phyloP scores from a whole-genome alignment of 1,140 invertebrate species.

The Drosophila ironensis region DNA sequence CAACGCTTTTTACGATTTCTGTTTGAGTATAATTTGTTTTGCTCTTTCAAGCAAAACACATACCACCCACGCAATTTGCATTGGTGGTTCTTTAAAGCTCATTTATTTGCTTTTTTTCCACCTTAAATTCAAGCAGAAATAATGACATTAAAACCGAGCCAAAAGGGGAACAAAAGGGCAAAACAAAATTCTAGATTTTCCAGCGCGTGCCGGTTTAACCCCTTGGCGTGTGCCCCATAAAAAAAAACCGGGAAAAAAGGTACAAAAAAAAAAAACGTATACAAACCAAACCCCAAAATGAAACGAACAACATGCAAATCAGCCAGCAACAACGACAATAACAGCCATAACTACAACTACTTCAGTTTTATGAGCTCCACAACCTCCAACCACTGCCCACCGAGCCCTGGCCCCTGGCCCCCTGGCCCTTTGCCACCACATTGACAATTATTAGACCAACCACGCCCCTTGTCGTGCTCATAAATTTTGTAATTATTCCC shows the following conservation, averaged over 20 bases:
- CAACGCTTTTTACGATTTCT: constrained; percentile 2
- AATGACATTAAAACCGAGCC: constrained; percentile 62
- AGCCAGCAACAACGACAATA: constrained; percentile 31
- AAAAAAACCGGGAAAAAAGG: constrained; percentile 19
- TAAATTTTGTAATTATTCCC: constrained; percentile 80
- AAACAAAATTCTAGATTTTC: constrained; percentile 38
- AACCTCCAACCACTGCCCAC: constrained; percentile 4
- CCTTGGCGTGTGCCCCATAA: constrained; percentile 62
- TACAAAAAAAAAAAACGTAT: constrained; percentile 33
- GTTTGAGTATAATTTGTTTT: constrained; percentile 33
- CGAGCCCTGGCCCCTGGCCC: not conserved
- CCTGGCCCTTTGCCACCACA: constrained; percentile 13
- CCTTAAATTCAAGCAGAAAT: constrained; percentile 42
- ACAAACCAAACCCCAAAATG: constrained; percentile 44
- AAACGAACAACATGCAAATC: constrained; percentile 55
- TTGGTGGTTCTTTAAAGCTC: not conserved
- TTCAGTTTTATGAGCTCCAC: constrained; percentile 73
- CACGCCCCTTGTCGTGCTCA: constrained; percentile 77
- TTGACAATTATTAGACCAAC: constrained; percentile 73
- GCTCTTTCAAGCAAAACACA: constrained; percentile 16
- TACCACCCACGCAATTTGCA: constrained; percentile 19
- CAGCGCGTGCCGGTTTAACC: constrained; percentile 69
- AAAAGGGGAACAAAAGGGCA: not conserved
- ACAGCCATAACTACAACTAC: constrained; percentile 64
- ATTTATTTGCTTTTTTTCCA: constrained; percentile 1